A percentile compares a stretch with the other conserved stretches of the same genome.
phyloP scores from a whole-genome alignment of 2,888 invertebrate species.

The Pseudococcus viburni region DNA sequence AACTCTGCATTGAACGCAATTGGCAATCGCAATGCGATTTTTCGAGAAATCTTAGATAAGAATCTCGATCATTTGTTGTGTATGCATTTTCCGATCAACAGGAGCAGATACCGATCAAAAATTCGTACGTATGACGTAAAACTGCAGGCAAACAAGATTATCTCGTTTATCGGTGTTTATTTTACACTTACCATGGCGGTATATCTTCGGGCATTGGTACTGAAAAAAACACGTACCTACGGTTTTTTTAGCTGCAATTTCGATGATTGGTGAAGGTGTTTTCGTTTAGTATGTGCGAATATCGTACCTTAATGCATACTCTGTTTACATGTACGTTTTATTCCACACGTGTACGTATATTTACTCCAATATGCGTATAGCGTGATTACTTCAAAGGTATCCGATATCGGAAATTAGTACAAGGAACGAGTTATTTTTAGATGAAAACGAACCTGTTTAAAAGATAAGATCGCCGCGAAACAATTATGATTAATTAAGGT shows the following conservation, averaged over 20 bases:
- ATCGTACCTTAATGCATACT: too few species aligned
- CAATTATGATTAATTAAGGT: background rate
- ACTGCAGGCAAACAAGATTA: background rate
- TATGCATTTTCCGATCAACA: background rate
- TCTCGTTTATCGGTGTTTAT: slow-evolving; percentile 13
- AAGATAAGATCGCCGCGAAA: background rate
- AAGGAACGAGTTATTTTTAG: background rate
- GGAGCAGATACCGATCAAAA: background rate
- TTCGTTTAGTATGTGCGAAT: too few species aligned
- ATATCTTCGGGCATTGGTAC: background rate
- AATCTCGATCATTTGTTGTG: background rate
- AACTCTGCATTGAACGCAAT: too few species aligned
- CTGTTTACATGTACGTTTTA: background rate
- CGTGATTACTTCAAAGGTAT: background rate
- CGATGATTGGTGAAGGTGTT: background rate
- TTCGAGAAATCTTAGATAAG: background rate
- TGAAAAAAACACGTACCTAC: background rate
- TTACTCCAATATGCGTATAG: background rate
- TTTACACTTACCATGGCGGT: background rate
- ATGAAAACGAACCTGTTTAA: background rate
- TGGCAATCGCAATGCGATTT: too few species aligned
- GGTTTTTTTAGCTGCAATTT: background rate
- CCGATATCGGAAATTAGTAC: background rate
- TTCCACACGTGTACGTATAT: background rate
- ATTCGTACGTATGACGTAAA: background rate